phyloP scores from a whole-genome alignment of 2,797 vertebrate genomes.

The Acanthornis magna region DNA sequence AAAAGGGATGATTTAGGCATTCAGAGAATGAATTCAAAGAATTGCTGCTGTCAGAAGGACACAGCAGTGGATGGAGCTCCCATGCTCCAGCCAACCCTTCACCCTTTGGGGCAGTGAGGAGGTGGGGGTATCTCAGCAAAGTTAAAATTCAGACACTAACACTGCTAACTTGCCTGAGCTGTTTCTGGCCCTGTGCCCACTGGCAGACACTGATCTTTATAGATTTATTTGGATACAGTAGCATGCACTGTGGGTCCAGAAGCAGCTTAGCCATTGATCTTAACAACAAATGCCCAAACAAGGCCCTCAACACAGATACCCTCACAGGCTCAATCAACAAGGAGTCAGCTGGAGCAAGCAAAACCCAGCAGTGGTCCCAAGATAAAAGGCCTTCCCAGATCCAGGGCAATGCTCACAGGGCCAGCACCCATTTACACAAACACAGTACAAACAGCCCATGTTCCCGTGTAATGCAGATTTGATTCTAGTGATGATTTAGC shows the following conservation, averaged over 20 bases:
- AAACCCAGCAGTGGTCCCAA: neutral
- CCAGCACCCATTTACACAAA: neutral
- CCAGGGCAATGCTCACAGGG: neutral
- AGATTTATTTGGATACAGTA: neutral
- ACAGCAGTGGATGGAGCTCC: neutral
- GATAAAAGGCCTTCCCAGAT: neutral
- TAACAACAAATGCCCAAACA: neutral
- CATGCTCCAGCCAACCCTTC: neutral
- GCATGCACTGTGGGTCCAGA: neutral
- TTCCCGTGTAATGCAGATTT: rapidly evolving
- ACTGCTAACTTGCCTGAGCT: neutral
- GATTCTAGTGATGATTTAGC: neutral
- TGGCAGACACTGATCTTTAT: neutral
- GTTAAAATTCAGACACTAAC: neutral
- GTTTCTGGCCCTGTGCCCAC: neutral
- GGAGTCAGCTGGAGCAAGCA: neutral
- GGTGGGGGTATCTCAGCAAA: neutral
- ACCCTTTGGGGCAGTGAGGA: neutral
- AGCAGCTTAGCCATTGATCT: neutral
- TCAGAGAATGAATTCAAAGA: neutral
- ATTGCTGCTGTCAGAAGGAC: neutral
- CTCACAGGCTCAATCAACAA: neutral
- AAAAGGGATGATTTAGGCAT: neutral
- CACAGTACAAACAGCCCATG: neutral
- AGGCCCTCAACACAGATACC: neutral